Percentiles rank a stretch among this genome's conserved stretches.
Conservation (phyloP, 2,113 vertebrate species). For the Strigops habroptila region DNA sequence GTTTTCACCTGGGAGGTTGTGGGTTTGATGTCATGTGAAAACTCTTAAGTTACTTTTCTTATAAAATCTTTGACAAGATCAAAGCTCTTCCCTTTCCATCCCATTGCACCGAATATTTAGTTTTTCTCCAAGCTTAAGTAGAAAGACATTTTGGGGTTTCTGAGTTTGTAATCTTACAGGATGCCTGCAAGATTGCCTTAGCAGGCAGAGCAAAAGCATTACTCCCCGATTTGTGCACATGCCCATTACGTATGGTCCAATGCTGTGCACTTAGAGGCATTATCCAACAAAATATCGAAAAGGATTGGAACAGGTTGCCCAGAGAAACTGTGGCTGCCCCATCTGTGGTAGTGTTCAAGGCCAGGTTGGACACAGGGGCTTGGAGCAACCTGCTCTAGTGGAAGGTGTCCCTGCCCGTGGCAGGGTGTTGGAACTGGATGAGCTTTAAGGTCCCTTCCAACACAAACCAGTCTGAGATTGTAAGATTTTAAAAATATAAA, state of each 20-base stretch:
- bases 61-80: not conserved
- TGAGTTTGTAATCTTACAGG: not conserved
- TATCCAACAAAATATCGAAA: not conserved
- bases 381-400: not conserved
- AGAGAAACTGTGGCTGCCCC: not conserved
- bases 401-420: not conserved
- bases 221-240: accelerated
- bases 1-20: not conserved
- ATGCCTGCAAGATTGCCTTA: not conserved
- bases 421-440: not conserved
- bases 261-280: not conserved
- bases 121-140: not conserved
- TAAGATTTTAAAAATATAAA: not conserved
- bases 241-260: not conserved
- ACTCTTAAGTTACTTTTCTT: not conserved
- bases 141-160: not conserved
- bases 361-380: not conserved
- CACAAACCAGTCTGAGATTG: not conserved
- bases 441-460: not conserved
- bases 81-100: not conserved
- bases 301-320: not conserved
- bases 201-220: not conserved
- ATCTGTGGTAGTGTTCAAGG: not conserved
- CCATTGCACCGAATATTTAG: not conserved
- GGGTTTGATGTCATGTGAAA: not conserved